Conservation (phyloP, 1,140 invertebrate species). For the Bombus huntii region DNA sequence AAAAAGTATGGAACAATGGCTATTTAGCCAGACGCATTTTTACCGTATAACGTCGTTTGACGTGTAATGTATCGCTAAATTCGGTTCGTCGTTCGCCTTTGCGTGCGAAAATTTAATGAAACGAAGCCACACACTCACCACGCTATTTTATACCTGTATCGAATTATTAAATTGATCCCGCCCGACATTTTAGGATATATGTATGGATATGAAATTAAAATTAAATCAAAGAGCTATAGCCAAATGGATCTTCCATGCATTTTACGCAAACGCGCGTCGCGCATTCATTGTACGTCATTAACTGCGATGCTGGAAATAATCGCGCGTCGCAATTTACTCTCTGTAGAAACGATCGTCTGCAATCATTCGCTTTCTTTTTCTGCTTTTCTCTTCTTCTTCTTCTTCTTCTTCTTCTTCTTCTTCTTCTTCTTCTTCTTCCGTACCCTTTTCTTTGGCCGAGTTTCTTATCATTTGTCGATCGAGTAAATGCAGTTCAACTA, state of each 20-base stretch:
- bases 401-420: background rate
- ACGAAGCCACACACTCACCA: constrained; percentile 47
- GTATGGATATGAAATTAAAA: constrained; percentile 55
- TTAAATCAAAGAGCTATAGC: constrained; percentile 43
- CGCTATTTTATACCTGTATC: constrained; percentile 60
- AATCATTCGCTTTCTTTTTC: background rate
- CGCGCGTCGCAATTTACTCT: background rate
- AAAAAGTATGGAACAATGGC: background rate
- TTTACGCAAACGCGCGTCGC: constrained; percentile 51
- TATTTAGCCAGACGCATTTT: constrained; percentile 37
- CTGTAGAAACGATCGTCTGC: background rate
- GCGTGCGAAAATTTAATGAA: constrained; percentile 61
- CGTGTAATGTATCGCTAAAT: constrained; percentile 59
- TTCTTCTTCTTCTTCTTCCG: background rate
- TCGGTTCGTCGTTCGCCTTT: constrained; percentile 36
- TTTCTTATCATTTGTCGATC: background rate
- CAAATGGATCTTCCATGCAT: background rate
- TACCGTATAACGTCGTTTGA: constrained; percentile 12
- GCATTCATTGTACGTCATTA: constrained; percentile 56
- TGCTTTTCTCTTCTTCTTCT: background rate
- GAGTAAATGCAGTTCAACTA: background rate
- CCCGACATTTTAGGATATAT: constrained; percentile 46
- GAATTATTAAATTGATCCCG: constrained; percentile 55
- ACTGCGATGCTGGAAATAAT: background rate
- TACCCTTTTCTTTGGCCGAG: background rate